Base-by-base conservation (phyloP, 2,888 invertebrate species). In the Gisinianus flammeolus region DNA sequence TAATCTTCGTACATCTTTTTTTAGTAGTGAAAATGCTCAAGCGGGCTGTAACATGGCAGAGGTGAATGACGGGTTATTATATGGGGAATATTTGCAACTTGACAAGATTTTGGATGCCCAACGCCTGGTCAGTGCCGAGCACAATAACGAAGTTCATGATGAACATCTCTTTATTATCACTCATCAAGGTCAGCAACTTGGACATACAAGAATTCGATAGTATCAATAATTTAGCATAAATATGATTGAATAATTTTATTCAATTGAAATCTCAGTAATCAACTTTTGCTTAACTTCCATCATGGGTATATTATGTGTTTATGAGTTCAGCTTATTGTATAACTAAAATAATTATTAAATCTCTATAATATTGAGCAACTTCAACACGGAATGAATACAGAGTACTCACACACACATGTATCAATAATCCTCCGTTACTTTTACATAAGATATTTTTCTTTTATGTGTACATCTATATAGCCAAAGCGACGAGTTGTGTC, bases 81-180 rank as follows among this genome's bases (percentile, higher is more conserved):
- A 97, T 86, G 92, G 93, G 0, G 95, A 96, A 85, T 97, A 97
- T 86, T 89, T 97, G 78, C 93, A 94, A 91, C 89, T 98, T 86
- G 96, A 97, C 87, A 94, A 94, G 86, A 88, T 97, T 26, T 89
- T 97, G 52, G 89, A 89, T 35, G 92, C 95, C 0, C 97, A 97
- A 87, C 89, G 92, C 79, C 90, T 96, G 89, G 90, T 94, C 69
- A 95, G 95, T 83, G 90, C 90, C 5, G 90, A 92, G 86, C 86
- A 86, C 76, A 91, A 93, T 76, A 89, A 91, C 77, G 90, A 92
- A 0, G 96, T 97, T 0, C 97, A 97, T 84, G 98, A 98, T 87
- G 98, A 98, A 86, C 98, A 98, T 88, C 90, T 98, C 8, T 99
- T 99, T 87, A 98, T 98, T 80, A 90, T 98, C 74, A 98, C 96